phyloP scores from a whole-genome alignment of 2,888 invertebrate genomes.

The Noctua pronuba region DNA sequence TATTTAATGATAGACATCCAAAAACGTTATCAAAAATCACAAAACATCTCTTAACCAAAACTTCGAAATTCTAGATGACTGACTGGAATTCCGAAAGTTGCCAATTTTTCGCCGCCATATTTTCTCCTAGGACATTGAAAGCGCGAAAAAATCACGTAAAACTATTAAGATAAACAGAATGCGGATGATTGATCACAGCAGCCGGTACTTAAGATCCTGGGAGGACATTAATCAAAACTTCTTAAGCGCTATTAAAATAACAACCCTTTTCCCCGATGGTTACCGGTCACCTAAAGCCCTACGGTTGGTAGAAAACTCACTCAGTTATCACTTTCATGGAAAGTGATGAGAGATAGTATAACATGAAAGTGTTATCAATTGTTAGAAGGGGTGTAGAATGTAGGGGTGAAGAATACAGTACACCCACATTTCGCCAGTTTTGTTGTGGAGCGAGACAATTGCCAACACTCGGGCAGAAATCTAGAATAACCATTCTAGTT shows the following conservation, averaged over 20 bases:
- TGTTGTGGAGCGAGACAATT: not conserved
- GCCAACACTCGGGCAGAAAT: not conserved
- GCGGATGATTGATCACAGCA: conserved; percentile 61
- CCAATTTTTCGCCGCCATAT: not conserved
- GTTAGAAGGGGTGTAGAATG: not conserved
- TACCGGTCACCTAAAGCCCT: conserved; percentile 45
- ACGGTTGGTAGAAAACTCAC: conserved; percentile 29
- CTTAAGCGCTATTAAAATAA: conserved; percentile 69
- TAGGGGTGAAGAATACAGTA: not conserved
- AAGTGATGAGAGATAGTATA: not conserved
- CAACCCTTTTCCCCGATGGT: conserved; percentile 61
- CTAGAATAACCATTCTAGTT: too few species aligned
- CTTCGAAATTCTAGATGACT: not conserved
- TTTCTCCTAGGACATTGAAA: conserved; percentile 9
- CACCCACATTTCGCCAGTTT: not conserved
- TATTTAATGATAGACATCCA: not conserved
- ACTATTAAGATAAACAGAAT: conserved; percentile 61
- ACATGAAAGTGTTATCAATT: not conserved
- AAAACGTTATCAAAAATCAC: not conserved
- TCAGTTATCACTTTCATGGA: conserved; percentile 19
- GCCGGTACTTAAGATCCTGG: conserved; percentile 56
- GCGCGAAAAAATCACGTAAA: conserved; percentile 53
- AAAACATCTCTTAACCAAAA: not conserved
- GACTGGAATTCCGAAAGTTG: not conserved
- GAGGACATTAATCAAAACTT: conserved; percentile 72